phyloP scores from a whole-genome alignment of 2,797 vertebrate species.

The Peromyscus melanophrys region DNA sequence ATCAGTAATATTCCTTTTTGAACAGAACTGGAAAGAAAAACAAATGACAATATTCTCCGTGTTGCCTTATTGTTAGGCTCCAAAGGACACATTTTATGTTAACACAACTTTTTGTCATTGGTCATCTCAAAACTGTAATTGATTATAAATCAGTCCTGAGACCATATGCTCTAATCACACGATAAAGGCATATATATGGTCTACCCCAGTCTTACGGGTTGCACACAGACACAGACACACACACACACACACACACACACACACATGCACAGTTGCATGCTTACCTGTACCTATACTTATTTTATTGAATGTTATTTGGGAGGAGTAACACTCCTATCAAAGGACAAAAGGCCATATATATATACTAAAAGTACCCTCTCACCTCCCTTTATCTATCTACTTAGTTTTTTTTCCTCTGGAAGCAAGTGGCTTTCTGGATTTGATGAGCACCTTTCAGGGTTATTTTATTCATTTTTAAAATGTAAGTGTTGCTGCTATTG shows the following conservation, averaged over 20 bases:
- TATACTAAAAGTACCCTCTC: neutral
- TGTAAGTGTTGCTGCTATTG: neutral
- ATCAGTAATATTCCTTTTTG: slow-evolving; percentile 8
- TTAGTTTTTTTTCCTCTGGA: neutral
- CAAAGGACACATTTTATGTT: neutral
- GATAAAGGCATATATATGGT: neutral
- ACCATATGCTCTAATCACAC: neutral
- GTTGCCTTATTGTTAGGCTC: neutral
- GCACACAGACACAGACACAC: too few species aligned
- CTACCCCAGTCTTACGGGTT: neutral
- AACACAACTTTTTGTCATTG: neutral
- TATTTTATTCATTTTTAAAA: neutral
- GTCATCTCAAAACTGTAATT: neutral
- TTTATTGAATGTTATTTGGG: slow-evolving; percentile 11
- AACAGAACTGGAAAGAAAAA: neutral
- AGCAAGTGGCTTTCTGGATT: neutral
- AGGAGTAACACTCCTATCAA: neutral
- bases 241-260: neutral
- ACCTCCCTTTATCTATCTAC: neutral
- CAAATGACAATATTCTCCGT: neutral
- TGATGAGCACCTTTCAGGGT: neutral
- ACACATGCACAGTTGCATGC: neutral
- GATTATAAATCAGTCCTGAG: neutral
- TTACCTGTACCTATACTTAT: neutral
- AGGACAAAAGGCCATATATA: neutral